Conservation (phyloP, 1,140 invertebrate genomes). For the Pollicipes pollicipes region DNA sequence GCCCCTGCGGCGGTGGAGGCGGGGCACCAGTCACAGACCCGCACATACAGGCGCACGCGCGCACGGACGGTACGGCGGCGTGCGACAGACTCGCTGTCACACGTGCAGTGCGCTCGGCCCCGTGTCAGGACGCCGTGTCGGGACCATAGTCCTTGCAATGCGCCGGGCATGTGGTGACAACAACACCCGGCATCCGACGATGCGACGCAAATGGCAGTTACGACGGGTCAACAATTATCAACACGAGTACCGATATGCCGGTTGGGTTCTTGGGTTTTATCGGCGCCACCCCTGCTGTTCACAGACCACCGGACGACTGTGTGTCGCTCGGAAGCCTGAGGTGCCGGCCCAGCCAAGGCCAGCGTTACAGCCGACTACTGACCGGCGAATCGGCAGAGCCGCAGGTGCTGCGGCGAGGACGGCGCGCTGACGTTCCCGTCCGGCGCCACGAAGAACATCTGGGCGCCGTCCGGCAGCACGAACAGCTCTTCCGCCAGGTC, state of each 20-base stretch:
- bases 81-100: neutral
- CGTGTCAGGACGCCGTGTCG: neutral
- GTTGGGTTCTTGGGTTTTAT: neutral
- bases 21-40: neutral
- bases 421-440: neutral
- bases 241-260: neutral
- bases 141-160: neutral
- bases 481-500: neutral
- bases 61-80: neutral
- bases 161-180: too few relatives aligned
- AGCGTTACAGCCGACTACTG: neutral
- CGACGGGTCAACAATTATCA: too few relatives aligned
- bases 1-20: conserved; percentile 2
- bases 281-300: neutral
- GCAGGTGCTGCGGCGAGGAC: neutral
- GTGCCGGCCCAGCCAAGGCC: neutral
- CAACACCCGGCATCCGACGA: too few relatives aligned
- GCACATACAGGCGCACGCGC: too few relatives aligned
- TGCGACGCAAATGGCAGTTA: too few relatives aligned
- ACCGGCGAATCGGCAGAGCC: neutral
- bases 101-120: neutral
- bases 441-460: neutral
- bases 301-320: neutral
- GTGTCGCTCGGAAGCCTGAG: neutral
- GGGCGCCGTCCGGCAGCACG: neutral